Evolutionary conservation across 2,797 vertebrate species (phyloP).

Genomic region (Microtus agrestis): DNA sequence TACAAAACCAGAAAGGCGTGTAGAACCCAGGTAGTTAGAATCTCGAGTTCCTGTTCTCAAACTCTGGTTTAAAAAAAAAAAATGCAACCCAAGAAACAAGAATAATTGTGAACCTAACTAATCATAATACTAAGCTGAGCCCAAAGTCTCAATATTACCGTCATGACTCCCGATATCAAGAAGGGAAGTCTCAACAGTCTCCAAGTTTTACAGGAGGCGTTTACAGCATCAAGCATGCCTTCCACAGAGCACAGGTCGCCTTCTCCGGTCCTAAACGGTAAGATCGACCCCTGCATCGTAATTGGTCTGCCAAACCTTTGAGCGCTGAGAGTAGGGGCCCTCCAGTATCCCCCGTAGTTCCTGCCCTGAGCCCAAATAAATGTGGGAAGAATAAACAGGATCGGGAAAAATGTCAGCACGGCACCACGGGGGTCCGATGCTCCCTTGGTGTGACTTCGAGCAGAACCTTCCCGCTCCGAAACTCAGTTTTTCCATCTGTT

Average conservation of each 20-base stretch:
- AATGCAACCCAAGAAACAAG: not conserved
- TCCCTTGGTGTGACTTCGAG: constrained; percentile 16
- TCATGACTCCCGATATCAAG: not conserved
- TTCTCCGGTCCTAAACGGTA: not conserved
- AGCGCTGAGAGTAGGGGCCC: not conserved
- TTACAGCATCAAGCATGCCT: not conserved
- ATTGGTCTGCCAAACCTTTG: not conserved
- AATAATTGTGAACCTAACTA: constrained; percentile 22
- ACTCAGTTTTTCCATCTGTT: constrained; percentile 44
- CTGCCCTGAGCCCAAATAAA: not conserved
- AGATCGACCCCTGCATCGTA: not conserved
- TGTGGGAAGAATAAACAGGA: not conserved
- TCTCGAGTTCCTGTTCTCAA: not conserved
- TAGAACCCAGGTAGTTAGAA: not conserved
- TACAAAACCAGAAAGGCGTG: not conserved
- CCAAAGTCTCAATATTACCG: not conserved
- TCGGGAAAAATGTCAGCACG: not conserved
- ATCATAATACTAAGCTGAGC: not conserved
- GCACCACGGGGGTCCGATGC: not conserved
- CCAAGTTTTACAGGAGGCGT: not conserved
- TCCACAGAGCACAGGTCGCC: not conserved
- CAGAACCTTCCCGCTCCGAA: constrained; percentile 7
- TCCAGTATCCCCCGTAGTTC: not conserved
- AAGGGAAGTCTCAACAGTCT: not conserved
- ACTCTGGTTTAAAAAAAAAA: not conserved